A percentile compares a stretch with the other conserved stretches of the same genome.
These are phyloP conservation scores for Popillia japonica DNA, from an alignment of 1,140 invertebrate species.

Conservation along the genomic window DNA sequence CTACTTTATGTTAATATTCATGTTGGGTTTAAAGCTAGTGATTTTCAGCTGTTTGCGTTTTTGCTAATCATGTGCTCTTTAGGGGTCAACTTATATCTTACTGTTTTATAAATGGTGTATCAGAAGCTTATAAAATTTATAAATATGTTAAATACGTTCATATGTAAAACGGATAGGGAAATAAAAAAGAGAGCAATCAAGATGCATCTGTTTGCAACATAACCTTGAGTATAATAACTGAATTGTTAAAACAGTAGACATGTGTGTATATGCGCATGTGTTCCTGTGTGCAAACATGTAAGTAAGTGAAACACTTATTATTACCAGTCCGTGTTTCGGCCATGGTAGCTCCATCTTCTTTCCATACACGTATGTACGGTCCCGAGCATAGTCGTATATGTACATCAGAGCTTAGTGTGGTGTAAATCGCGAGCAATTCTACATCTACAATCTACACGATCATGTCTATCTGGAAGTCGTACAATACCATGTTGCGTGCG, in stretches of 20 bases:
- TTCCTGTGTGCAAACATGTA: background rate
- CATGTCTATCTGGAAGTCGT: conserved; percentile 42
- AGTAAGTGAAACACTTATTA: conserved; percentile 17
- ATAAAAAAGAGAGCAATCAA: background rate
- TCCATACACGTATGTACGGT: conserved; percentile 4
- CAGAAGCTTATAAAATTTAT: too few species aligned
- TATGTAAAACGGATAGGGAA: background rate
- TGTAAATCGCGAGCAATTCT: conserved; percentile 13
- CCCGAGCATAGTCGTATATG: too few species aligned
- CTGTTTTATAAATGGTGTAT: too few species aligned
- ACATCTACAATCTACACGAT: conserved; percentile 39
- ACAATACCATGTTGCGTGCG: conserved; percentile 39
- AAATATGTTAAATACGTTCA: background rate
- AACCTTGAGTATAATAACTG: conserved; percentile 36
- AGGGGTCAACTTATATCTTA: too few species aligned
- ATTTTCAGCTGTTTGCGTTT: too few species aligned
- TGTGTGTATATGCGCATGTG: conserved; percentile 35
- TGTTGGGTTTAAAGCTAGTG: too few species aligned
- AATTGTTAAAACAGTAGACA: conserved; percentile 40
- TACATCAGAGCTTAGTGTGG: background rate
- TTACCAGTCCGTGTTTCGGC: conserved; percentile 9
- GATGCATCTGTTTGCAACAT: conserved; percentile 5
- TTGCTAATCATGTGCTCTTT: too few species aligned
- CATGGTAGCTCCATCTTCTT: background rate
- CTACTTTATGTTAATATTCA: too few species aligned